Conservation (phyloP, 2,888 invertebrate species). For the Meta bourneti region DNA sequence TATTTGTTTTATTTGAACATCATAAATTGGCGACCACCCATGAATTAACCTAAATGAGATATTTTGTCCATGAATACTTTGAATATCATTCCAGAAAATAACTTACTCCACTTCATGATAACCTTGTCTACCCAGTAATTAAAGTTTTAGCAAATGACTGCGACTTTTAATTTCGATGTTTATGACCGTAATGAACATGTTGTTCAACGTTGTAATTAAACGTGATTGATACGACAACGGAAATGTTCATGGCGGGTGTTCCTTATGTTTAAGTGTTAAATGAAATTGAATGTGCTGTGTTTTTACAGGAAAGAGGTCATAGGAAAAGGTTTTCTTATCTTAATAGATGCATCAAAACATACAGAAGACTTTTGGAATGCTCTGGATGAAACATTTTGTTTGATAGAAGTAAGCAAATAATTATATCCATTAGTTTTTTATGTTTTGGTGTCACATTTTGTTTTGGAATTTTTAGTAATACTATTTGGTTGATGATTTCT, state of each 20-base stretch:
- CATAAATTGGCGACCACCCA: constrained; percentile 26
- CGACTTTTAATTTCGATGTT: constrained; percentile 7
- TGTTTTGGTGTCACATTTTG: not conserved
- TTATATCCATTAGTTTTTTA: not conserved
- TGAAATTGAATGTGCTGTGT: constrained; percentile 80
- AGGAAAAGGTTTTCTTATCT: constrained; percentile 74
- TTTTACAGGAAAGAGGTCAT: constrained; percentile 77
- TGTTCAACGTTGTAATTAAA: constrained; percentile 52
- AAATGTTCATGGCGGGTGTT: not conserved
- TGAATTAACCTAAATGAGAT: constrained; percentile 12
- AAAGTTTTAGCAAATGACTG: constrained; percentile 9
- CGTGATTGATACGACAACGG: constrained; percentile 35
- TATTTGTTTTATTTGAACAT: too few species aligned
- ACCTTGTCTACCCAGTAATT: constrained; percentile 34
- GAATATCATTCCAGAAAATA: constrained; percentile 17
- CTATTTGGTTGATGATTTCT: not conserved
- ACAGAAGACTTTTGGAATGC: constrained; percentile 80
- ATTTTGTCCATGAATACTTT: constrained; percentile 9
- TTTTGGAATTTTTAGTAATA: not conserved
- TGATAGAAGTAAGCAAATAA: constrained; percentile 79
- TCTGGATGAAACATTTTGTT: constrained; percentile 80
- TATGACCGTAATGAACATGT: constrained; percentile 19
- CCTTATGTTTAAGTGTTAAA: constrained; percentile 79
- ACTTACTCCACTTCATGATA: constrained; percentile 2
- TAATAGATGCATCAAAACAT: constrained; percentile 79